Evolutionary conservation across 2,797 vertebrate species (phyloP).

Genomic region (Manis crassicaudata): DNA sequence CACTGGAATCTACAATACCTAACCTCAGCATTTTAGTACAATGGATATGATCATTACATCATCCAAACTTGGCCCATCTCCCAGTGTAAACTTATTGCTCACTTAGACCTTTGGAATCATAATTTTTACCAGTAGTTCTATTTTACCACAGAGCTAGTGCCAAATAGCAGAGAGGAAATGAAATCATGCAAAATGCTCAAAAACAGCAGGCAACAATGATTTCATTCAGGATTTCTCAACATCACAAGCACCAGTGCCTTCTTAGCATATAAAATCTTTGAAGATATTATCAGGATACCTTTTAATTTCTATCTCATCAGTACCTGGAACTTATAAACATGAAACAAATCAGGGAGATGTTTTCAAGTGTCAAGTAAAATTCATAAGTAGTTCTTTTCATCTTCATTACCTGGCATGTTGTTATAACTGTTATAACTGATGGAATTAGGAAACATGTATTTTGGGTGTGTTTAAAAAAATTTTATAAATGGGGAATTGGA

Average conservation of each 20-base stretch:
- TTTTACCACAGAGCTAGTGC: background rate
- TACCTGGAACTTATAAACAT: background rate
- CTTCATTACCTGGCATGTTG: background rate
- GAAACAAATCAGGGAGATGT: background rate
- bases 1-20: background rate
- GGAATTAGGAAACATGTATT: background rate
- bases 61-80: background rate
- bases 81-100: background rate
- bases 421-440: background rate
- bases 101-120: background rate
- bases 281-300: background rate
- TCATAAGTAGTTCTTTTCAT: background rate
- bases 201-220: background rate
- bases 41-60: background rate
- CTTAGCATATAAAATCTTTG: background rate
- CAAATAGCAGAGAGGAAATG: slow-evolving; percentile 5
- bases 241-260: background rate
- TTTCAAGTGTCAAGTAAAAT: slow-evolving; percentile 1
- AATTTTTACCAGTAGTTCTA: background rate
- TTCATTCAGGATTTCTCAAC: slow-evolving; percentile 1
- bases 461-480: background rate
- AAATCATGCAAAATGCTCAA: background rate
- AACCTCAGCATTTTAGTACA: background rate
- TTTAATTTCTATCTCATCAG: background rate
- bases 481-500: background rate